Evolutionary conservation across 1,140 invertebrate genomes (phyloP), one percentile per base, ranked within the genome.

Genomic region (Nebria ingens): DNA sequence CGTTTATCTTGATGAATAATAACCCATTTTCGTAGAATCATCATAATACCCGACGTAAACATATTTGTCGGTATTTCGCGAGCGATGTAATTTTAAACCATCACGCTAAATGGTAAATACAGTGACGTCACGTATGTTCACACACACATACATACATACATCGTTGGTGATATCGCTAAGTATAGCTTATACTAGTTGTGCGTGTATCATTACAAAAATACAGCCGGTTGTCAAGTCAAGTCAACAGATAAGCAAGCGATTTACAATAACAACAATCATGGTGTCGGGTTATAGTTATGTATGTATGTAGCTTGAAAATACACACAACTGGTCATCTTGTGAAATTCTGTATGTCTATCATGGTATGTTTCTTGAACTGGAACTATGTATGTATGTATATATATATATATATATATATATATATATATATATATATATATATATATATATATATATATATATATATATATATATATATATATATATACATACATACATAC

Each of bases 401-500:
- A n/a, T 34, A 34, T 9, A 34, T n/a, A n/a, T 34, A 34, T 34
- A n/a, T 9, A n/a, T 34, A n/a, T 34, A 34, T 34, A n/a, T 34
- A 34, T 34, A 34, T n/a, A 34, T 34, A 34, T n/a, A 34, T 34
- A 34, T n/a, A n/a, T n/a, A n/a, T n/a, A n/a, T 34, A 34, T 9
- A 6, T 34, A 34, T 34, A 34, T n/a, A 34, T n/a, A 34, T n/a
- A 34, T n/a, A n/a, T 34, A 34, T 34, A 34, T 34, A 49, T 49
- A 49, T 49, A 49, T 49, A 49, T 17, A 49, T 11, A 17, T 49
- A 17, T 17, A 49, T 17, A 49, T 6, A 49, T 17, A 49, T 17
- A 49, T 6, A 11, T 49, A 49, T 49, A 49, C 19, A 49, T 49
- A 49, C 19, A 49, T 49, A 49, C 17, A 49, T 49, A 49, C 19